Evolutionary conservation across 1,140 invertebrate genomes (phyloP).

Genomic region (Apis cerana): DNA sequence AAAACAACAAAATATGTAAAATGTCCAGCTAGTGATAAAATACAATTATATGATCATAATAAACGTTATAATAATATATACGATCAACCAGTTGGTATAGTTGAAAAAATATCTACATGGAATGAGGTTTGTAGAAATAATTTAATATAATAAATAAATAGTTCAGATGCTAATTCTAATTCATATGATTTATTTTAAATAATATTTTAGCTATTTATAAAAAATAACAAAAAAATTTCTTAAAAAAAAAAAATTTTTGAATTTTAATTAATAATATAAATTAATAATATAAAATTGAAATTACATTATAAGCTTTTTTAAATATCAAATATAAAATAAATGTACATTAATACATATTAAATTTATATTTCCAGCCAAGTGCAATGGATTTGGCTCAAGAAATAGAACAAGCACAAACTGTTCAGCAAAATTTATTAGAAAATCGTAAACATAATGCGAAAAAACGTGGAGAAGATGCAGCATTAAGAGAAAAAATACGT

Average conservation of each 20-base stretch:
- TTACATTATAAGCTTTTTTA: neutral
- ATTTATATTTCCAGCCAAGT: slow-evolving; percentile 63
- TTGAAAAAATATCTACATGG: slow-evolving; percentile 71
- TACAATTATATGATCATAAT: slow-evolving; percentile 73
- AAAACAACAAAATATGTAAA: slow-evolving; percentile 58
- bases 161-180: too few species aligned
- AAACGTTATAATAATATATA: slow-evolving; percentile 69
- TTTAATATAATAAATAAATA: neutral
- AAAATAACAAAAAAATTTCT: neutral
- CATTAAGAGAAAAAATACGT: slow-evolving; percentile 79
- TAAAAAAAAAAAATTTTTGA: neutral
- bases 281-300: too few species aligned
- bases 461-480: slow-evolving; percentile 78
- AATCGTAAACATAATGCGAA: slow-evolving; percentile 68
- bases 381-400: slow-evolving; percentile 73
- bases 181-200: neutral
- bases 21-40: slow-evolving; percentile 63
- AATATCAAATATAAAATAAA: neutral
- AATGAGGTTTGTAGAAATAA: slow-evolving; percentile 66
- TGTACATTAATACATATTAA: slow-evolving; percentile 14
- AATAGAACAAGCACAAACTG: slow-evolving; percentile 60
- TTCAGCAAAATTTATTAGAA: slow-evolving; percentile 51
- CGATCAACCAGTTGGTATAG: slow-evolving; percentile 68
- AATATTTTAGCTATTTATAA: neutral
- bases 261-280: neutral